Evolutionary conservation across 2,113 vertebrate species (phyloP).

Genomic region (Aegotheles bennettii): DNA sequence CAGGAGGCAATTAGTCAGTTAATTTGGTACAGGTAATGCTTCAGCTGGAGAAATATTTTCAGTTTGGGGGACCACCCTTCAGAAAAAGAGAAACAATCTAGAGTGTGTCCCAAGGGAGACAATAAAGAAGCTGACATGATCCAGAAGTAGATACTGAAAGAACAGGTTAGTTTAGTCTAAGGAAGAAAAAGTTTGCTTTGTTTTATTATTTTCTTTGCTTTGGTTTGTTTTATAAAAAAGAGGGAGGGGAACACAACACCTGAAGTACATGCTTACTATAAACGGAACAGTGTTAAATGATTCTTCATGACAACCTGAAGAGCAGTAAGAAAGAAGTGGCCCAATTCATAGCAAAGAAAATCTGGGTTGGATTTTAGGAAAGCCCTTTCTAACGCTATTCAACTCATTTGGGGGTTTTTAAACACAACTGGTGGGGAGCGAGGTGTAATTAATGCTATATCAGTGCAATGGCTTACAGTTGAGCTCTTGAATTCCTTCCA

Average conservation of each 20-base stretch:
- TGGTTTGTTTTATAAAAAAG: neutral
- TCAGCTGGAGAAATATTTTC: neutral
- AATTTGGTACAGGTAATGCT: neutral
- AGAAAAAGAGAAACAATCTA: neutral
- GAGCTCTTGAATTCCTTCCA: neutral
- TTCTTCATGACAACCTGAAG: neutral
- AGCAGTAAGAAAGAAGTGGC: neutral
- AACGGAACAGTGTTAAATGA: neutral
- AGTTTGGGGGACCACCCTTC: neutral
- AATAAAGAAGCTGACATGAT: neutral
- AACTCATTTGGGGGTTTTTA: neutral
- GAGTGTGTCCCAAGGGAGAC: neutral
- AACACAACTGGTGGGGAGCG: neutral
- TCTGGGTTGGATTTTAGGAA: neutral
- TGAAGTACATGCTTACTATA: neutral
- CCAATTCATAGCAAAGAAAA: neutral
- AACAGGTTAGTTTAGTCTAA: neutral
- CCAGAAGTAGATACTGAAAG: neutral
- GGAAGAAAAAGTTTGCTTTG: neutral
- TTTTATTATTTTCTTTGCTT: too few relatives aligned
- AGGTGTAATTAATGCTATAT: neutral
- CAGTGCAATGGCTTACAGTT: neutral
- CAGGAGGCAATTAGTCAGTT: neutral
- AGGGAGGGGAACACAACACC: accelerated
- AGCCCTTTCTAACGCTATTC: neutral